phyloP scores from a whole-genome alignment of 2,888 invertebrate genomes.

The Nomada fabriciana region DNA sequence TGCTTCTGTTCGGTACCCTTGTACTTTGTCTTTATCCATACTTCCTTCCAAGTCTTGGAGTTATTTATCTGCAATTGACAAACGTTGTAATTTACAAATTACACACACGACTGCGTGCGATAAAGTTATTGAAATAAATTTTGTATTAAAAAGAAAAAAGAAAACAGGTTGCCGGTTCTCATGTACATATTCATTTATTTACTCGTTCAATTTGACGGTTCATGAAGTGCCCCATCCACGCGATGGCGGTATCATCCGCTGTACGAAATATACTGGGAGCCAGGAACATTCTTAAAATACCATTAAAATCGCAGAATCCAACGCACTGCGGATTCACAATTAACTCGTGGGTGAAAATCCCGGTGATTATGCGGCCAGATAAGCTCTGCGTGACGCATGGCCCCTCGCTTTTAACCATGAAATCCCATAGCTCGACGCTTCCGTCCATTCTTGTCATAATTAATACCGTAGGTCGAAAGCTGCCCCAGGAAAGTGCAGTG shows the following conservation, averaged over 20 bases:
- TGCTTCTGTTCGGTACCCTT: constrained; percentile 84
- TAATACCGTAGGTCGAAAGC: constrained; percentile 89
- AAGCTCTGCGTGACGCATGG: constrained; percentile 89
- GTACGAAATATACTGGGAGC: constrained; percentile 86
- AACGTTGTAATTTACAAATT: neutral
- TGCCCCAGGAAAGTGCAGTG: constrained; percentile 91
- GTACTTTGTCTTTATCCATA: constrained; percentile 86
- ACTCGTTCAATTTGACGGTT: constrained; percentile 77
- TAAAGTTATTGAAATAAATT: neutral
- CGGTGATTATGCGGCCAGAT: constrained; percentile 87
- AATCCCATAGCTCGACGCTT: constrained; percentile 92
- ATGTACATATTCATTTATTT: neutral
- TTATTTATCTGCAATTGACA: constrained; percentile 83
- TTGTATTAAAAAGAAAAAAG: no score
- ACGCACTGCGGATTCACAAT: constrained; percentile 87
- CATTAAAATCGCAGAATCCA: constrained; percentile 89
- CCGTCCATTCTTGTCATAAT: constrained; percentile 91
- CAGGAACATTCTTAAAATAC: constrained; percentile 88
- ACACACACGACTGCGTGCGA: neutral
- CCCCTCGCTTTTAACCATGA: constrained; percentile 89
- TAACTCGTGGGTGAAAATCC: constrained; percentile 87
- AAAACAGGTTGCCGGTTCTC: no score
- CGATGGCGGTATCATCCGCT: constrained; percentile 83
- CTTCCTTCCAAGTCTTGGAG: constrained; percentile 87
- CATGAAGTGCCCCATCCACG: constrained; percentile 77